phyloP scores from a whole-genome alignment of 2,797 vertebrate species.

The Scyliorhinus canicula region DNA sequence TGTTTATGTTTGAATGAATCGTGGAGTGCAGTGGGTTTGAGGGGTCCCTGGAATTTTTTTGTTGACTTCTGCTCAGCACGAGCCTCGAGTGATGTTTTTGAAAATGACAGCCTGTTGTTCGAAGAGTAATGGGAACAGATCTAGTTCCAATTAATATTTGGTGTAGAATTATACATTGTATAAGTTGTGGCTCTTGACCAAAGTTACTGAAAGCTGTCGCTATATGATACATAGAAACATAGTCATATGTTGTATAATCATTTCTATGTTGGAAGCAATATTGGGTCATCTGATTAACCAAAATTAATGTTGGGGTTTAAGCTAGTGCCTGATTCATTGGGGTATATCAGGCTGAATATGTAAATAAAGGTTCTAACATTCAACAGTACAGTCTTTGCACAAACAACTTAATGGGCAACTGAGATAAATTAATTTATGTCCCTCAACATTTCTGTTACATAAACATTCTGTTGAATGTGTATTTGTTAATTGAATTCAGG shows the following conservation, averaged over 20 bases:
- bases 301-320: not conserved
- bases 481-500: not conserved
- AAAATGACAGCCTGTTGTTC: not conserved
- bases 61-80: not conserved
- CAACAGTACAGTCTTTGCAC: not conserved
- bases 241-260: too few species aligned
- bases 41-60: not conserved
- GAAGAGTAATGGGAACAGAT: not conserved
- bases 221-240: not conserved
- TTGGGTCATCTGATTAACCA: not conserved
- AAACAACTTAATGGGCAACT: not conserved
- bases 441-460: not conserved
- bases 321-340: not conserved
- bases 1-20: not conserved
- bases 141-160: not conserved
- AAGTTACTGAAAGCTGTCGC: not conserved
- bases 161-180: not conserved
- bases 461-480: not conserved
- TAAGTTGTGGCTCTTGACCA: not conserved
- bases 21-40: not conserved
- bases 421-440: not conserved
- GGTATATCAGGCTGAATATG: not conserved
- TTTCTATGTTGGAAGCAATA: not conserved
- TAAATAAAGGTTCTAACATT: not conserved
- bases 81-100: not conserved